Evolutionary conservation across 30 jellyfish, hydroid and myxozoan species (phyloP), one percentile per base, ranked within the genome.

Genomic region (Pelagia noctiluca): DNA sequence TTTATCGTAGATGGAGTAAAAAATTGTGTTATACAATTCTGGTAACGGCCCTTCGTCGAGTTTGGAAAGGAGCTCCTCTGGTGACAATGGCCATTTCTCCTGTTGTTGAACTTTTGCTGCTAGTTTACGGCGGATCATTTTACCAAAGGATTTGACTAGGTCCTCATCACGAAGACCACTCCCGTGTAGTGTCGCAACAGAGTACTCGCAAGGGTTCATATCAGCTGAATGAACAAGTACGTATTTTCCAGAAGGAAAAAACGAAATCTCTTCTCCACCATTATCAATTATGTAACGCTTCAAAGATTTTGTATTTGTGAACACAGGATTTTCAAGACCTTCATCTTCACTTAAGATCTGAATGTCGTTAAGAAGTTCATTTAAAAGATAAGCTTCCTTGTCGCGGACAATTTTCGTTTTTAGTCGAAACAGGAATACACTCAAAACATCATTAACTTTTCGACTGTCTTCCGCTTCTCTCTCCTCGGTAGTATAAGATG

Each of bases 151-250:
- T 61, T 23, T 61, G 13, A 61, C 28, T 8, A 8, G 34, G 23
- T 61, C 74, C 10, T 61, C 74, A 61, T 61, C 74, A 13, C 74
- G 28, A 11, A 48, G n/a, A 13, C 62, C 62, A 48, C 62, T 11
- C n/a, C 62, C 62, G n/a, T 48, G 62, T 48, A 48, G n/a, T 11
- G 62, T n/a, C 13, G 74, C 74, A 8, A 25, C 74, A 8, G 34
- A n/a, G 74, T 61, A 61, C 23, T 61, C 74, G 28, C 74, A 61
- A 10, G 74, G 74, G 23, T 61, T 61, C 8, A 61, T 23, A 25
- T 61, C 81, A 7, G 73, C 25, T 7, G 81, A 35, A 62, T 62
- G 75, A 13, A 62, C 47, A 18, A 62, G 75, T n/a, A 25, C 16
- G 23, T 62, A 62, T 62, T 23, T 62, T 16, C 75, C 75, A n/a